These are phyloP conservation scores for Helogale parvula DNA, from an alignment of 2,113 vertebrate genomes.

Conservation along the genomic window DNA sequence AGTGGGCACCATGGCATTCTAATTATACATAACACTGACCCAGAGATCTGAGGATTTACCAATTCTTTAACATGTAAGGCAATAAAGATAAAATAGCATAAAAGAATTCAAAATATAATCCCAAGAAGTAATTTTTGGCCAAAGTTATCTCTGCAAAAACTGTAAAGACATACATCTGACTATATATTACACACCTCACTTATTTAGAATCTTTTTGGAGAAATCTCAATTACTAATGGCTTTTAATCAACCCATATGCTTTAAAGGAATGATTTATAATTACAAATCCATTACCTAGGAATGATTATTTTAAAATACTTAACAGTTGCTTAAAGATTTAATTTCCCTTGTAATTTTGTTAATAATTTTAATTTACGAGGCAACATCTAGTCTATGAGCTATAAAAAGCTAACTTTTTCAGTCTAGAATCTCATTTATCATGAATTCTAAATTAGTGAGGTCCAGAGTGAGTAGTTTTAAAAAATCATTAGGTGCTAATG, in stretches of 20 bases:
- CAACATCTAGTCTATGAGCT: not conserved
- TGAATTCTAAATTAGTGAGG: slow-evolving; percentile 44
- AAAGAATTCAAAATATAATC: slow-evolving; percentile 47
- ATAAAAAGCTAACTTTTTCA: not conserved
- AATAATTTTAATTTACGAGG: slow-evolving; percentile 42
- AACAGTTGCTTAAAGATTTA: not conserved
- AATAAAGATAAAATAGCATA: not conserved
- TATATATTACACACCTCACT: not conserved
- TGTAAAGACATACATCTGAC: not conserved
- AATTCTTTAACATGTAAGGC: not conserved
- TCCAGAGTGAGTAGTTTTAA: not conserved
- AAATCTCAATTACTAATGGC: not conserved
- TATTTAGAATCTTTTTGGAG: slow-evolving; percentile 44
- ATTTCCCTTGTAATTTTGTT: not conserved
- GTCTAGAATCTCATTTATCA: not conserved
- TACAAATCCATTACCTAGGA: not conserved
- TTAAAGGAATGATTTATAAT: not conserved
- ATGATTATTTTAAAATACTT: slow-evolving; percentile 12
- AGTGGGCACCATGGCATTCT: not conserved
- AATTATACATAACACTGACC: not conserved
- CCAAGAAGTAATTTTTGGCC: not conserved
- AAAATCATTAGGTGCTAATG: not conserved
- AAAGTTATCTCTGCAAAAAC: slow-evolving; percentile 13
- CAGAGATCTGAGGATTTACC: not conserved
- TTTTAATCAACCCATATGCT: slow-evolving; percentile 26